Evolutionary conservation across 2,113 vertebrate genomes (phyloP), one percentile per base, ranked within the genome.

Genomic region (Dolichotis patagonum): DNA sequence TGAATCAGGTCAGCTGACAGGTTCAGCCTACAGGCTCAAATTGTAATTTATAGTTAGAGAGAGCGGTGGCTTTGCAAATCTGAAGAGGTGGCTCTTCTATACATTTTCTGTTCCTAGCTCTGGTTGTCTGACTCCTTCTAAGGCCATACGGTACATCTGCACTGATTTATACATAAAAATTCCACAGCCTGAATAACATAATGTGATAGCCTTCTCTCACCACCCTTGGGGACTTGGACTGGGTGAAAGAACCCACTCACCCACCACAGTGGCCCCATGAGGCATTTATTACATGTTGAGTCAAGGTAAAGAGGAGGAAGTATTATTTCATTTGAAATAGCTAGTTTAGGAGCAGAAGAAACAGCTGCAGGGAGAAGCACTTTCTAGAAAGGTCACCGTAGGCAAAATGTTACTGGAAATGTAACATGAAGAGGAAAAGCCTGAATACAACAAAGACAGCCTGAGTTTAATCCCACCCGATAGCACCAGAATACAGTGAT

Each of bases 21-120:
- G 46, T 58, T 65, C 35, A 38, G 20, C 67, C 63, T 94, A 24
- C 20, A 85, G 73, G 24, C 77, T 93, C 49, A 77, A 85, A 35
- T 16, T 91, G 28, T 93, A 75, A 80, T 84, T 87, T 97, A 86
- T n/a, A 65, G 56, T 88, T 67, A 52, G 46, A 26, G 67, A 17
- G 19, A 92, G 14, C 63, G 52, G 49, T 60, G 60, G 7, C 30
- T 90, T 91, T 85, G 65, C 49, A 94, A 91, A 90, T 63, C 30
- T 49, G 43, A 62, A 49, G 43, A 49, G 75, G 43, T 78, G 7
- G 43, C 19, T 90, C 35, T 96, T 95, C 46, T 81, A 58, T 20
- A 73, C 60, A 49, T 5, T 83, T 5, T 77, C 67, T 82, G 35
- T 60, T 38, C 30, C 43, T 91, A 49, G 56, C 46, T 91, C 16